Evolutionary conservation across 2,888 invertebrate species (phyloP), one percentile per base, ranked within the genome.

Genomic region (Drosophila nr. medialis): DNA sequence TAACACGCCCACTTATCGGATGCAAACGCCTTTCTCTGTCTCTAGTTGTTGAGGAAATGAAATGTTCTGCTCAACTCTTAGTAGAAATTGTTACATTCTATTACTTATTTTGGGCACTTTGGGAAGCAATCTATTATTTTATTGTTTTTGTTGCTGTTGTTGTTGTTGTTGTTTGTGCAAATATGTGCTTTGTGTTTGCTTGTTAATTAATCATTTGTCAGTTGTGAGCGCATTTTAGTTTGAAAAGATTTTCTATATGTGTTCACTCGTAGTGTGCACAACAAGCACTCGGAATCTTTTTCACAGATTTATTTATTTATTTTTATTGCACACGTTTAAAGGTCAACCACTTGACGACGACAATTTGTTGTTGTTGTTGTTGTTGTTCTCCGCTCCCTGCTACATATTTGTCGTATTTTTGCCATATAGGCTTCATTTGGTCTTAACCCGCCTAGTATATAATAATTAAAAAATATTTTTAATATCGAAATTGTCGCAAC

Each of bases 171-270:
- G 30, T 62, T 54, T 55, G 45, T 55, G 38, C 51, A 55, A 24
- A 61, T 40, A 10, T 53, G 65, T 55, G 60, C 38, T 65, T 70
- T 68, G 58, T 62, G 49, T 51, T 32, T 69, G 66, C 53, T 64
- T 72, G 77, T 75, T 83, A 84, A 84, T 83, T 82, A 86, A 86
- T 83, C 85, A 83, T 67, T 72, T 87, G 83, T 73, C 84, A 86
- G 64, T 38, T 50, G n/a, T 49, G 64, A 64, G 64, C 56, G 55
- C 69, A 40, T 45, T 64, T 69, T 64, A 55, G 54, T 66, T 56
- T 66, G 75, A 59, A 58, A 54, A 58, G 34, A 55, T 77, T 62
- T 69, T 76, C 64, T 59, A 64, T 64, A 59, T 56, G 2, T 36
- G 45, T 45, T 45, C 15, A 4, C n/a, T 32, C 34, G 10, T 24